phyloP scores from a whole-genome alignment of 2,113 vertebrate species.

The Tautogolabrus adspersus region DNA sequence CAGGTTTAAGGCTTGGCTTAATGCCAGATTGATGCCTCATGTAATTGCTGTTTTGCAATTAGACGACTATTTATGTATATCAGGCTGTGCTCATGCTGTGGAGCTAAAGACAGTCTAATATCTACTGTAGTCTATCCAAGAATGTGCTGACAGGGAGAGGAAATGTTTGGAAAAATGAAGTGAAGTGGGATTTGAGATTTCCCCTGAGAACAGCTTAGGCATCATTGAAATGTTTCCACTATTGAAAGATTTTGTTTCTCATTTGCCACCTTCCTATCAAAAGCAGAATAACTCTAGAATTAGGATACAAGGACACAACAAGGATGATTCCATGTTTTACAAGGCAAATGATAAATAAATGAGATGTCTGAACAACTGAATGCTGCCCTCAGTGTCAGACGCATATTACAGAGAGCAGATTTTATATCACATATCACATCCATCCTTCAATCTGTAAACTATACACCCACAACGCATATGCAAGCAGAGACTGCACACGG shows the following conservation, averaged over 20 bases:
- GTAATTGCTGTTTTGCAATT: slow-evolving; percentile 62
- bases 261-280: neutral
- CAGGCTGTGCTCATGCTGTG: neutral
- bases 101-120: neutral
- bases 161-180: slow-evolving; percentile 10
- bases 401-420: slow-evolving; percentile 44
- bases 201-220: neutral
- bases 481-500: slow-evolving; percentile 24
- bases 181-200: slow-evolving; percentile 18
- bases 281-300: neutral
- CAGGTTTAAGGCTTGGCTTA: slow-evolving; percentile 35
- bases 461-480: slow-evolving; percentile 40
- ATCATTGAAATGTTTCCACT: neutral
- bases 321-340: slow-evolving; percentile 6
- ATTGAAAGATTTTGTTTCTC: neutral
- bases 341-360: slow-evolving; percentile 32
- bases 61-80: slow-evolving; percentile 37
- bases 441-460: slow-evolving; percentile 39
- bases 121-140: slow-evolving; percentile 11
- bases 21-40: slow-evolving; percentile 27
- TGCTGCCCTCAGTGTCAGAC: slow-evolving; percentile 25
- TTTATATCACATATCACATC: slow-evolving; percentile 29
- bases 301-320: neutral
- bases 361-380: slow-evolving; percentile 19
- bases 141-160: slow-evolving; percentile 21